Evolutionary conservation across 2,888 invertebrate genomes (phyloP), one percentile per base, ranked within the genome.

Genomic region (Tenthredo distinguenda): DNA sequence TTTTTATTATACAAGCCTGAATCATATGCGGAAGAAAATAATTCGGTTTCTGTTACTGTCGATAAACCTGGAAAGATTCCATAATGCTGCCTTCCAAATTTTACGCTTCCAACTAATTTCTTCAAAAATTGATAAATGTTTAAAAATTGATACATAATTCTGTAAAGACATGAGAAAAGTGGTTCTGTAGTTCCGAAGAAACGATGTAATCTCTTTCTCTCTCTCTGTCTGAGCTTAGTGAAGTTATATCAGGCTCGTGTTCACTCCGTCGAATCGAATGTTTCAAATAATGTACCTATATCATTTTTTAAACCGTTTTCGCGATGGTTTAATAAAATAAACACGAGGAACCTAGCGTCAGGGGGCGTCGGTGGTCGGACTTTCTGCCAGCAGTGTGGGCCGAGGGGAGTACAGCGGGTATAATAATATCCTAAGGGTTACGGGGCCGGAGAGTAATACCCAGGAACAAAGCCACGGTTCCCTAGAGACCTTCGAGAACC

Each of bases 281-380:
- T 81, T 62, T 81, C 58, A 37, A 81, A 81, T 37, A 26, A 43
- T 68, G 10, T 83, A 26, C 18, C 62, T 81, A 34, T 81, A 34
- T 65, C 34, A n/a, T 40, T 83, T 47, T 68, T 47, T 26, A 12
- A 85, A 81, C 71, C 58, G 43, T 21, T 79, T 86, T 88, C 90
- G 89, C 91, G 91, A 92, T 92, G 91, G 91, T 93, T 93, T 93
- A 92, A 93, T 93, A 93, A 93, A 93, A 93, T 93, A 93, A 93
- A 93, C 92, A 92, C 90, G 91, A 90, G 88, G 89, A 91, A 90
- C 86, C 86, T 87, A 88, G 88, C 89, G 88, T 43, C 86, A 88
- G 85, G 86, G 87, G 86, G 85, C 62, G 83, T 82, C 85, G 68
- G 85, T 85, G 86, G 87, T 84, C 86, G 88, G 87, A 81, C 81